Evolutionary conservation across 2,888 invertebrate species (phyloP).

Genomic region (Drosophila testacea): DNA sequence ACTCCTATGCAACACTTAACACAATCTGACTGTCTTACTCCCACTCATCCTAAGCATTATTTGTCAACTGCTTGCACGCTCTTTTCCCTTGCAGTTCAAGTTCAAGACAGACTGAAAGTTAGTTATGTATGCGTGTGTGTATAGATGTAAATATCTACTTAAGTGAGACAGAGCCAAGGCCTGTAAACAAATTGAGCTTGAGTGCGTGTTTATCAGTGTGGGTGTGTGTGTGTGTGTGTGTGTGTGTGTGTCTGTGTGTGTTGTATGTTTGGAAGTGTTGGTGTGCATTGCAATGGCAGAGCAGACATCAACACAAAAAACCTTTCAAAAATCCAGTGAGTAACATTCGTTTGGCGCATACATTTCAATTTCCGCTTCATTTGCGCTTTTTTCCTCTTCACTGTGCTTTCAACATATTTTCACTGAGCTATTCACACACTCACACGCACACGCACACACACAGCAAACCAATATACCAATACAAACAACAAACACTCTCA

Average conservation of each 20-base stretch:
- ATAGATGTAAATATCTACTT: constrained; percentile 16
- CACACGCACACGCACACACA: neutral
- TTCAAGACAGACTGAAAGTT: constrained; percentile 15
- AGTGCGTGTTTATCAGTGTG: neutral
- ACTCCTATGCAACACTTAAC: constrained; percentile 12
- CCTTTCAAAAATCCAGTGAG: constrained; percentile 70
- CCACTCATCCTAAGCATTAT: neutral
- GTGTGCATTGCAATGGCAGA: constrained; percentile 18
- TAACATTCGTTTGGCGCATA: constrained; percentile 57
- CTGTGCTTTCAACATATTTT: constrained; percentile 37
- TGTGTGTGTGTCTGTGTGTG: constrained; percentile 1
- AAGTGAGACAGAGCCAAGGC: constrained; percentile 20
- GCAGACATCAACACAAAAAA: constrained; percentile 68
- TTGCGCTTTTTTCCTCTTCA: constrained; percentile 51
- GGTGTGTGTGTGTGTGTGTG: neutral
- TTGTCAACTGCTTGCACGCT: constrained; percentile 10
- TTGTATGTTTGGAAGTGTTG: constrained; percentile 2
- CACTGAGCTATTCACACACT: constrained; percentile 29
- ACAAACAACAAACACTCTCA: constrained; percentile 4
- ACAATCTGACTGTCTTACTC: neutral
- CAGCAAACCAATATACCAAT: constrained; percentile 5
- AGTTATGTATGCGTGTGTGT: neutral
- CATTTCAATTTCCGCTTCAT: constrained; percentile 78
- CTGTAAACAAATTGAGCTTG: constrained; percentile 35
- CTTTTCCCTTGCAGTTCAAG: constrained; percentile 29